Evolutionary conservation across 2,797 vertebrate species (phyloP).

Genomic region (Acestrorhynchus altus): DNA sequence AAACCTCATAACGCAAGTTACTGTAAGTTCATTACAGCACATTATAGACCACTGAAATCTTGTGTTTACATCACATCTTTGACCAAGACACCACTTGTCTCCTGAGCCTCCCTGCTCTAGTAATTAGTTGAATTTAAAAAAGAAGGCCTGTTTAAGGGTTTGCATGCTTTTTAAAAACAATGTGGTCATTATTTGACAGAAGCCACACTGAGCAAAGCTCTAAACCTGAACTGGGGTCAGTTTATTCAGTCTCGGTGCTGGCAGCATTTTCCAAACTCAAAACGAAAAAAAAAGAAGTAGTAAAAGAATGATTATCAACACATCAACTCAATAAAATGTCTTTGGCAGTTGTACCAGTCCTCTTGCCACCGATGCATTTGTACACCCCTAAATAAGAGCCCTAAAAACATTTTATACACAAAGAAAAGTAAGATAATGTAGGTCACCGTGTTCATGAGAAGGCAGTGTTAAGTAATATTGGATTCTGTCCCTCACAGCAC

Average conservation of each 20-base stretch:
- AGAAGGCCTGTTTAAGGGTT: too few relatives aligned
- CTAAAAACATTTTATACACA: constrained; percentile 70
- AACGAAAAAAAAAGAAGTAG: constrained; percentile 59
- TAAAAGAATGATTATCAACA: constrained; percentile 75
- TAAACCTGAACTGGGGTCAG: constrained; percentile 35
- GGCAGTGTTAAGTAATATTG: constrained; percentile 74
- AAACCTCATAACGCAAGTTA: constrained; percentile 3
- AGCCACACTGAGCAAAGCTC: constrained; percentile 49
- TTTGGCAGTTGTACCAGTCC: constrained; percentile 74
- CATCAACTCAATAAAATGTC: constrained; percentile 78
- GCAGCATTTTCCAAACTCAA: constrained; percentile 44
- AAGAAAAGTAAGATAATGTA: constrained; percentile 64
- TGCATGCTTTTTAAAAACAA: neutral
- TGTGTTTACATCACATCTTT: neutral
- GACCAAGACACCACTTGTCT: too few relatives aligned
- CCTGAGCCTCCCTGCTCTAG: too few relatives aligned
- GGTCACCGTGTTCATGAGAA: constrained; percentile 72
- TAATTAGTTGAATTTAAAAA: too few relatives aligned
- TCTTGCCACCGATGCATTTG: constrained; percentile 62
- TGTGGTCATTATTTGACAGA: neutral
- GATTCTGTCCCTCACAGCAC: constrained; percentile 73
- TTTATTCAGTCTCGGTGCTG: constrained; percentile 34
- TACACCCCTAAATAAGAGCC: constrained; percentile 71
- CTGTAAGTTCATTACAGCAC: neutral
- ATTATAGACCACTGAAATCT: neutral